Evolutionary conservation across 2,888 invertebrate genomes (phyloP).

Genomic region (Zhuqinia jingwanae): DNA sequence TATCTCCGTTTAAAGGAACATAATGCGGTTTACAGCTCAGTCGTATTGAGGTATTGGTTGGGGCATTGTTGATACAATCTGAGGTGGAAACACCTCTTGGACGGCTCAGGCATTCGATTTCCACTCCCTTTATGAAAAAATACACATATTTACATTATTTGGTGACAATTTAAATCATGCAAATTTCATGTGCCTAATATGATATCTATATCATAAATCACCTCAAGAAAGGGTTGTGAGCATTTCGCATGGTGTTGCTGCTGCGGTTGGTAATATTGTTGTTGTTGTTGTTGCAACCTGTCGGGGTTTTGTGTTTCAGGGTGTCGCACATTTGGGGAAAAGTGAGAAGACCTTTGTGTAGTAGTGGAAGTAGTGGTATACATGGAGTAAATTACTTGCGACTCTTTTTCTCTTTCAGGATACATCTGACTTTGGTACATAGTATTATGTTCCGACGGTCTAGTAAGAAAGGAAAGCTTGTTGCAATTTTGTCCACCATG

Average conservation of each 20-base stretch:
- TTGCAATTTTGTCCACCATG: neutral
- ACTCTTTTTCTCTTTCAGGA: neutral
- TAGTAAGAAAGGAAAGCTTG: too few species aligned
- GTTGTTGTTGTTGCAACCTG: neutral
- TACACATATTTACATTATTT: too few species aligned
- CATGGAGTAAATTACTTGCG: neutral
- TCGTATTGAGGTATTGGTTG: conserved; percentile 33
- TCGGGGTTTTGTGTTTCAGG: neutral
- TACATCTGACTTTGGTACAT: neutral
- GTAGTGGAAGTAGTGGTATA: neutral
- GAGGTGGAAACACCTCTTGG: conserved; percentile 2
- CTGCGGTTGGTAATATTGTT: neutral
- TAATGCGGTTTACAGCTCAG: conserved; percentile 60
- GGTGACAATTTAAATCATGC: too few species aligned
- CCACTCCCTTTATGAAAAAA: conserved; percentile 40
- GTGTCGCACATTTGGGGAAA: neutral
- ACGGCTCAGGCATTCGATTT: conserved; percentile 58
- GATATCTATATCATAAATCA: too few species aligned
- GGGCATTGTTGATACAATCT: conserved; percentile 63
- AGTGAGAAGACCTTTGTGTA: neutral
- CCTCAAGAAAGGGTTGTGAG: conserved; percentile 41
- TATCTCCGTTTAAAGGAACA: conserved; percentile 30
- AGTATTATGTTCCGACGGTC: too few species aligned
- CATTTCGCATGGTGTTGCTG: conserved; percentile 27
- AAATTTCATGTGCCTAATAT: too few species aligned